A percentile compares a stretch with the other conserved stretches of the same genome.
phyloP scores from a whole-genome alignment of 2,797 vertebrate species.

The Lepilemur septentrionalis region DNA sequence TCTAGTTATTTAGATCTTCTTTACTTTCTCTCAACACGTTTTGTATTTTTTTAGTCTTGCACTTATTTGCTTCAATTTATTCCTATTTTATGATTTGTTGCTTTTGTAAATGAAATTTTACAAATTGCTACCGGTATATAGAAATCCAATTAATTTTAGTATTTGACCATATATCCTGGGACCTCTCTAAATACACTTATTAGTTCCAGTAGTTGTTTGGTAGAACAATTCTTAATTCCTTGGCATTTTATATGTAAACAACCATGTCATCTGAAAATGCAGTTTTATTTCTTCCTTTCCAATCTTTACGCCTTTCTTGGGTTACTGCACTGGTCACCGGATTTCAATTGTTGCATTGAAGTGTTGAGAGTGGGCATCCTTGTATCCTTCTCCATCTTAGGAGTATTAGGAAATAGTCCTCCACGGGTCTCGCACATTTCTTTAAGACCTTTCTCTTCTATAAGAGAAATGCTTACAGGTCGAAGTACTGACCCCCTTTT shows the following conservation, averaged over 20 bases:
- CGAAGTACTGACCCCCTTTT: background rate
- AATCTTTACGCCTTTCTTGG: background rate
- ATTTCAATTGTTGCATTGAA: background rate
- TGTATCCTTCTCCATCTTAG: background rate
- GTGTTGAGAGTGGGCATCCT: background rate
- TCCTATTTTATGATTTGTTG: background rate
- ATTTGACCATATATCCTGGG: background rate
- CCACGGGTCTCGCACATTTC: background rate
- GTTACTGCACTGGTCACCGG: background rate
- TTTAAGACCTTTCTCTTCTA: background rate
- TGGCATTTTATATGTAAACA: background rate
- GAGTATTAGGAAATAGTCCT: background rate
- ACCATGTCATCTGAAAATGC: background rate
- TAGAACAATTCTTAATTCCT: background rate
- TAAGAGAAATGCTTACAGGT: background rate
- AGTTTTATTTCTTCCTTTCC: background rate
- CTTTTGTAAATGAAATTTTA: background rate
- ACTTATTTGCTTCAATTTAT: constrained; percentile 24
- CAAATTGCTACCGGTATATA: background rate
- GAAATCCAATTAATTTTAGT: background rate
- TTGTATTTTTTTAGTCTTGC: background rate
- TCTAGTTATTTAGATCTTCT: background rate
- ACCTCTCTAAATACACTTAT: background rate
- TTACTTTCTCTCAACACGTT: background rate
- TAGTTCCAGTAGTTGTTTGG: background rate